Base-by-base conservation (phyloP, 1,140 invertebrate genomes). In the Saccostrea glomerata region DNA sequence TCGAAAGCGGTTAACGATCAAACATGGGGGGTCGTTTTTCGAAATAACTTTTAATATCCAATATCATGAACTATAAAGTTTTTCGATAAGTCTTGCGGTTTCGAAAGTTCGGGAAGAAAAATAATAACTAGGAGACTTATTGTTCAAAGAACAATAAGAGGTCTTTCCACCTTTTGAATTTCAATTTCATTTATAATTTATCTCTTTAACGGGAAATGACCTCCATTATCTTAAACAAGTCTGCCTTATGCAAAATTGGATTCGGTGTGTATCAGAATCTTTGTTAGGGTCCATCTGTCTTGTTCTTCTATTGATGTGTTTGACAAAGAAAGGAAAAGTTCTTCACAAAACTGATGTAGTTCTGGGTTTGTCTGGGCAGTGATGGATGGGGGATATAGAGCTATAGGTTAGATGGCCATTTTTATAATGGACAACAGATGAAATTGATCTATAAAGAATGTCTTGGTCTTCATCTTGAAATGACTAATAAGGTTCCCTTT, bases 361-460 rank as follows among this genome's bases (percentile, higher is more conserved):
- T 77, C 25, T 15, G 70, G 30, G 30, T 36, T 13, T 11, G 70
- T 17, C 30, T 12, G 25, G 70, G 23, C 70, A 77, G 23, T 77
- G 70, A 77, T 77, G 25, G 70, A 77, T 77, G 23, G 70, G n/a
- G 23, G 66, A 70, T 23, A 23, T 23, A 25, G 12, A n/a, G 66
- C 23, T 30, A 12, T 30, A 25, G 25, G 23, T 36, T 77, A 17
- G 70, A 17, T 77, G 70, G 30, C 25, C 70, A 12, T 77, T 77
- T 36, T 77, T 77, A 77, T 77, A 77, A 77, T 77, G 70, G 70
- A 77, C 70, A 77, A 30, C 70, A 17, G 70, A 77, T 77, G 70
- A 77, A 77, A 77, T 17, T 30, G 70, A 77, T 77, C 30, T 30
- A 13, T 15, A 2, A 77, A 15, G 15, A 30, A 36, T 30, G 70